Conservation (phyloP, 2,888 invertebrate species). For the Phyllotreta striolata region DNA sequence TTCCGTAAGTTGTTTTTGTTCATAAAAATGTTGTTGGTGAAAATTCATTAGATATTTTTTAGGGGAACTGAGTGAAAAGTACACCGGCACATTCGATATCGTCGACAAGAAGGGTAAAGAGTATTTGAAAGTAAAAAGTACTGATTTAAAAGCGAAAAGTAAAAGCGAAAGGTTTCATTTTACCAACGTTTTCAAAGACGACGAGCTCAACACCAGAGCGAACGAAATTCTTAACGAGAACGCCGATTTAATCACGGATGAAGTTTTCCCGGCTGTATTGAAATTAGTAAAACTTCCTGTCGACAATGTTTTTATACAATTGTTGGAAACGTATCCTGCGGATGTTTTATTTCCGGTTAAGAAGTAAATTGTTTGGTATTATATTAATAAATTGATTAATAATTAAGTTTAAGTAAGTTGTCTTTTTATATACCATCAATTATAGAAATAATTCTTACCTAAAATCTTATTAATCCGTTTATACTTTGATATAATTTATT, state of each 20-base stretch:
- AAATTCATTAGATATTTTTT: slow-evolving; percentile 34
- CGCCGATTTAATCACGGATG: slow-evolving; percentile 71
- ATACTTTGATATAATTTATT: no score
- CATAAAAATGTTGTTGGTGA: not conserved
- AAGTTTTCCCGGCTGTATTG: slow-evolving; percentile 72
- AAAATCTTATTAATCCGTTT: no score
- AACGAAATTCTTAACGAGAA: slow-evolving; percentile 77
- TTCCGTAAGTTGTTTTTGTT: slow-evolving; percentile 11
- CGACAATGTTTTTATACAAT: slow-evolving; percentile 63
- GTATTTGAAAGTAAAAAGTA: slow-evolving; percentile 67
- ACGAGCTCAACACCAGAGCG: slow-evolving; percentile 69
- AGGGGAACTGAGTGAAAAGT: slow-evolving; percentile 70
- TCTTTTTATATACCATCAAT: no score
- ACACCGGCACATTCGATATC: slow-evolving; percentile 66
- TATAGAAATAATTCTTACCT: no score
- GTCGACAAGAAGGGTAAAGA: slow-evolving; percentile 62
- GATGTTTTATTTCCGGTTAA: slow-evolving; percentile 60
- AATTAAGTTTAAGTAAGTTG: no score
- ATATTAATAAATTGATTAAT: not conserved
- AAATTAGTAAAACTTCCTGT: slow-evolving; percentile 64
- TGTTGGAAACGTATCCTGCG: slow-evolving; percentile 64
- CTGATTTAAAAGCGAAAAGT: slow-evolving; percentile 68
- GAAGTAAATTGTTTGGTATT: slow-evolving; percentile 29
- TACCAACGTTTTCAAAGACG: slow-evolving; percentile 72
- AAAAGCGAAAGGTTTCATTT: slow-evolving; percentile 67